These are phyloP conservation scores for Melanostoma scalare DNA, from an alignment of 2,888 invertebrate species.

Conservation along the genomic window DNA sequence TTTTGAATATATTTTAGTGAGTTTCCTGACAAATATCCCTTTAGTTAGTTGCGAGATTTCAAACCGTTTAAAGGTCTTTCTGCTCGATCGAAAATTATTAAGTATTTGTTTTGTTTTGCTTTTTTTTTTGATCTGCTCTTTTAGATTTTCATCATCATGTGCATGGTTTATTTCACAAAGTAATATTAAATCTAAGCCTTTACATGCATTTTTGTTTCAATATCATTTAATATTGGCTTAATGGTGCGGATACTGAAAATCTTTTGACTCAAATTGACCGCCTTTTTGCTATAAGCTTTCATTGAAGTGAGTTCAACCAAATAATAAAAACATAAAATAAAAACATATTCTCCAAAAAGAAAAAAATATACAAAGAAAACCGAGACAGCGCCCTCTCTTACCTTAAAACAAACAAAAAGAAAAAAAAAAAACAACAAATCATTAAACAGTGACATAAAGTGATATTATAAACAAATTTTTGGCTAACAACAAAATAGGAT, in stretches of 20 bases:
- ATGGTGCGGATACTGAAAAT: conserved; percentile 62
- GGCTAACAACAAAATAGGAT: too few relatives aligned
- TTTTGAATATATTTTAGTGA: conserved; percentile 71
- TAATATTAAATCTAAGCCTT: conserved; percentile 2
- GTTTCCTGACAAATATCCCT: conserved; percentile 69
- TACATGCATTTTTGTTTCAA: neutral
- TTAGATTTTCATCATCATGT: conserved; percentile 33
- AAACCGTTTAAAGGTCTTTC: conserved; percentile 70
- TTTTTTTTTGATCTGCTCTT: neutral
- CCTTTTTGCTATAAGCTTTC: conserved; percentile 45
- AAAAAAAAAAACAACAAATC: neutral
- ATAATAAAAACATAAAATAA: neutral
- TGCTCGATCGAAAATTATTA: conserved; percentile 53
- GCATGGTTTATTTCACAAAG: conserved; percentile 44
- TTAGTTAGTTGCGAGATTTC: conserved; percentile 71
- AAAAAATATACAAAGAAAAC: too few relatives aligned
- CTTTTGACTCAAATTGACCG: conserved; percentile 50
- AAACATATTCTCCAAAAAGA: neutral
- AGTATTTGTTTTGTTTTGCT: conserved; percentile 7
- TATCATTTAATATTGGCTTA: conserved; percentile 20
- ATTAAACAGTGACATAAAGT: conserved; percentile 1
- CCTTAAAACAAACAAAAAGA: neutral
- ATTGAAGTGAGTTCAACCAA: neutral
- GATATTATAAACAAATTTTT: neutral
- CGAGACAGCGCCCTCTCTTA: too few relatives aligned